These are phyloP conservation scores for Brachynemurus nebulosus DNA, from an alignment of 2,888 invertebrate species.

Conservation along the genomic window DNA sequence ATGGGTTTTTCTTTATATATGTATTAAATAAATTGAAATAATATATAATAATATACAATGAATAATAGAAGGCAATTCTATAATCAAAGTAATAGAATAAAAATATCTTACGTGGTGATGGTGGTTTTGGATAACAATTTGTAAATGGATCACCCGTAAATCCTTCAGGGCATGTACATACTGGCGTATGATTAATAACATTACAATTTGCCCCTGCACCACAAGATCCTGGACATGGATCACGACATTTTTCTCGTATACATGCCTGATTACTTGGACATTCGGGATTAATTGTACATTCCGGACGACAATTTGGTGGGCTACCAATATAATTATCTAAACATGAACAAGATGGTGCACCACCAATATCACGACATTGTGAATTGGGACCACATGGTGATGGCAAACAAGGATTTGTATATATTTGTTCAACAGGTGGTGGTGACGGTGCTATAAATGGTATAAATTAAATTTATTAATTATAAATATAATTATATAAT, in stretches of 20 bases:
- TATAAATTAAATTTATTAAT: conserved; percentile 1
- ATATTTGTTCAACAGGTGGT: conserved; percentile 12
- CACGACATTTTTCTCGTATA: conserved; percentile 46
- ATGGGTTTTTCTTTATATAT: no score
- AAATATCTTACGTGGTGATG: conserved; percentile 18
- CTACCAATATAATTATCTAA: conserved; percentile 43
- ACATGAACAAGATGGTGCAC: conserved; percentile 46
- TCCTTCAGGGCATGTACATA: conserved; percentile 44
- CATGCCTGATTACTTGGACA: conserved; percentile 51
- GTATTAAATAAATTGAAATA: no score
- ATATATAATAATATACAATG: background rate
- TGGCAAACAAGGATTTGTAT: conserved; percentile 45
- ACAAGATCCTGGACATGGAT: conserved; percentile 57
- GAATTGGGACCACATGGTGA: conserved; percentile 53
- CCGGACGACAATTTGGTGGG: conserved; percentile 53
- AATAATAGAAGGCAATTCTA: conserved; percentile 22
- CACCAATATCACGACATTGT: conserved; percentile 39
- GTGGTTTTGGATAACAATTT: conserved; percentile 29
- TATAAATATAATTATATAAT: conserved; percentile 1
- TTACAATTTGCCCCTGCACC: conserved; percentile 41
- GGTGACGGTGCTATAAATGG: conserved; percentile 4
- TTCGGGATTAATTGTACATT: conserved; percentile 51
- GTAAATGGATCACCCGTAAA: conserved; percentile 49
- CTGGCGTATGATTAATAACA: conserved; percentile 47
- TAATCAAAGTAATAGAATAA: conserved; percentile 31